Conservation (phyloP, 2,797 vertebrate genomes). For the Balearica regulorum region DNA sequence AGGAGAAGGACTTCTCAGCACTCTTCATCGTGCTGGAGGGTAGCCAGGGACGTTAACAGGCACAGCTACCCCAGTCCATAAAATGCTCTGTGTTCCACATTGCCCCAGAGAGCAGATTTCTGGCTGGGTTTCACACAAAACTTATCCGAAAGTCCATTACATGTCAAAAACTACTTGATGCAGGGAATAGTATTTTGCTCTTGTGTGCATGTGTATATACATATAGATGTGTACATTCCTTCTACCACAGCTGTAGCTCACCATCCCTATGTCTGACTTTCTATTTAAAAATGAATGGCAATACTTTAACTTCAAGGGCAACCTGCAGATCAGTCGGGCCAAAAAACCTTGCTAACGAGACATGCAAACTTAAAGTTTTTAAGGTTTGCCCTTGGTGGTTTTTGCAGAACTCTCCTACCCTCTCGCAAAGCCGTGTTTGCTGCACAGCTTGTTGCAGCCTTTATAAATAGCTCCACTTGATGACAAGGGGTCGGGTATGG, state of each 20-base stretch:
- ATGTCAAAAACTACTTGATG: not conserved
- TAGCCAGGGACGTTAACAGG: not conserved
- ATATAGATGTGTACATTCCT: not conserved
- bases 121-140: not conserved
- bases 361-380: not conserved
- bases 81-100: not conserved
- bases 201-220: not conserved
- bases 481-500: fast-evolving
- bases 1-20: not conserved
- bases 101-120: not conserved
- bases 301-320: not conserved
- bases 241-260: not conserved
- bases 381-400: not conserved
- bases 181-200: not conserved
- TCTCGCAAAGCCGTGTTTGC: not conserved
- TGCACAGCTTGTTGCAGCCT: not conserved
- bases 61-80: not conserved
- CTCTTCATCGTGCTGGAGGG: not conserved
- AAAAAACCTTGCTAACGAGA: not conserved
- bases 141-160: not conserved
- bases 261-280: not conserved
- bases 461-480: not conserved
- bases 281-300: not conserved
- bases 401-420: not conserved
- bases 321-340: not conserved